These are phyloP conservation scores for Paracentrotus lividus DNA, from an alignment of 53 echinoderm and acorn worm species.

Conservation along the genomic window DNA sequence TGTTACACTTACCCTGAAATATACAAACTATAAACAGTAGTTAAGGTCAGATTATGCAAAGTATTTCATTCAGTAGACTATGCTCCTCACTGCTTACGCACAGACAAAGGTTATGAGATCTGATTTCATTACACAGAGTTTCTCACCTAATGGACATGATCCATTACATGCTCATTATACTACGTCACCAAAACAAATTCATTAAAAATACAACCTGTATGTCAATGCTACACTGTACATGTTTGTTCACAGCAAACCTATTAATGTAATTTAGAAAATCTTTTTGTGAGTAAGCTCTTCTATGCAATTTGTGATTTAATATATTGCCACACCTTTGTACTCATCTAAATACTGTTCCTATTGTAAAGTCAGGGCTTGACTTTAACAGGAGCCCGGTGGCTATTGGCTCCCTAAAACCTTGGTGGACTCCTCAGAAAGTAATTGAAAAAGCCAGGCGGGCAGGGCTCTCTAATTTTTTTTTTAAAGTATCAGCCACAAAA, in stretches of 20 bases:
- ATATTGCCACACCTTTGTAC: too few relatives aligned
- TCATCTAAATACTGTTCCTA: neutral
- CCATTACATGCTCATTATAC: neutral
- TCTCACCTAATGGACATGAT: neutral
- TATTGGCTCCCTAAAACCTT: too few relatives aligned
- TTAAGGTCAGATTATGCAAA: neutral
- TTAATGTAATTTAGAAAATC: too few relatives aligned
- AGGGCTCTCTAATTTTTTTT: too few relatives aligned
- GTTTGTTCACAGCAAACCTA: neutral
- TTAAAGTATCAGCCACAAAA: too few relatives aligned
- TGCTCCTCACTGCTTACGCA: neutral
- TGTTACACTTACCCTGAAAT: neutral
- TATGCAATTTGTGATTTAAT: too few relatives aligned
- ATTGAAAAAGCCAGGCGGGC: too few relatives aligned
- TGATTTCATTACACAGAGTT: neutral
- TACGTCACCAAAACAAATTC: neutral
- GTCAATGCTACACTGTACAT: neutral
- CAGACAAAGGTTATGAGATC: slow-evolving; percentile 1
- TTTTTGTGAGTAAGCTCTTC: too few relatives aligned
- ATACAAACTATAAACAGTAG: neutral
- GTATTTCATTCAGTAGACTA: neutral
- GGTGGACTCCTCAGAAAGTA: too few relatives aligned
- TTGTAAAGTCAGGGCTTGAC: too few relatives aligned
- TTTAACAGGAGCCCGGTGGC: too few relatives aligned
- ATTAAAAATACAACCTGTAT: neutral